Conservation (phyloP, 2,797 vertebrate species). For the Cryptoprocta ferox region DNA sequence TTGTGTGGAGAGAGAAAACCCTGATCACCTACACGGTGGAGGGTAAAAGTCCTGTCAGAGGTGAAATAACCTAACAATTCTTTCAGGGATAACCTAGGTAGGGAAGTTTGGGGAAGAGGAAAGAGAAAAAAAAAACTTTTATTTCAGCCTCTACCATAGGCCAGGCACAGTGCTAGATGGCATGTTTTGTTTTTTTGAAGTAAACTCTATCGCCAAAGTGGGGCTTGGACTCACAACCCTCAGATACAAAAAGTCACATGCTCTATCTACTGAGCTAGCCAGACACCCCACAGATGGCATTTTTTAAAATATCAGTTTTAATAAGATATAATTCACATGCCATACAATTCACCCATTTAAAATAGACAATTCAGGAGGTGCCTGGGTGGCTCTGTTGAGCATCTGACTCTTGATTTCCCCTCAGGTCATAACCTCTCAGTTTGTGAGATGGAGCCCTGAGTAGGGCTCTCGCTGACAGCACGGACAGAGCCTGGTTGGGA, state of each 20-base stretch:
- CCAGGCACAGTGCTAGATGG: background rate
- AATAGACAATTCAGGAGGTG: background rate
- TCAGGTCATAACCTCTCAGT: no score
- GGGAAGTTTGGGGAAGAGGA: background rate
- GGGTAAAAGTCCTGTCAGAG: background rate
- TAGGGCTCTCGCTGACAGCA: no score
- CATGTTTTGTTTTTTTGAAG: background rate
- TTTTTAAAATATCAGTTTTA: background rate
- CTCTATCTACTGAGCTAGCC: background rate
- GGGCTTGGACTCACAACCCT: background rate
- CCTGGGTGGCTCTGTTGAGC: no score
- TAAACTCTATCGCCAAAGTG: background rate
- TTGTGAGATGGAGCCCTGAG: no score
- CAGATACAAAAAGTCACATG: background rate
- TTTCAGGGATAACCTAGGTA: background rate
- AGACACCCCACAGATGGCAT: background rate
- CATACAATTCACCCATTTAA: background rate
- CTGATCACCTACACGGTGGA: background rate
- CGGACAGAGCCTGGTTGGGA: no score
- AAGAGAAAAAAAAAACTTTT: background rate
- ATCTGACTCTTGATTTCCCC: no score
- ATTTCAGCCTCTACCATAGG: background rate
- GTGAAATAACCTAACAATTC: background rate
- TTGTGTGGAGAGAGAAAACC: background rate
- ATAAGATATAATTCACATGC: background rate